phyloP scores from a whole-genome alignment of 2,888 invertebrate genomes.

The Argyresthia goedartella region DNA sequence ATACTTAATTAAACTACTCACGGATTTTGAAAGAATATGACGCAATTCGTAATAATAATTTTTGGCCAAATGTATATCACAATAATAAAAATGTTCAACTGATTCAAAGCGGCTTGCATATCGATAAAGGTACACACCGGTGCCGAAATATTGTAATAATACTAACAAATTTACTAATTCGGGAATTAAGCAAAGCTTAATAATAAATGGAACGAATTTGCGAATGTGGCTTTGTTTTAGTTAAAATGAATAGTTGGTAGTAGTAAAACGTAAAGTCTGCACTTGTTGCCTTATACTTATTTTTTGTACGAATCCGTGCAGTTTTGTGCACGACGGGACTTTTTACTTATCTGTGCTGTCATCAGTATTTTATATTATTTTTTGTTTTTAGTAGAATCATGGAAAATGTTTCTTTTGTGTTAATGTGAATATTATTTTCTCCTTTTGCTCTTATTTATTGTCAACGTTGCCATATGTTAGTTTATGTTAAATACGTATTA shows the following conservation, averaged over 20 bases:
- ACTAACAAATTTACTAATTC: conserved; percentile 63
- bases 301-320: conserved; percentile 45
- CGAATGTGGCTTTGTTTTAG: conserved; percentile 61
- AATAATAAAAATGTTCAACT: conserved; percentile 12
- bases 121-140: conserved; percentile 20
- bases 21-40: background rate
- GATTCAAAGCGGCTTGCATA: conserved; percentile 32
- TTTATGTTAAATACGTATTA: conserved; percentile 66
- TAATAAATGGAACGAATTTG: conserved; percentile 43
- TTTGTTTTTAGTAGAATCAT: conserved; percentile 1
- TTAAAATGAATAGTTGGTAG: conserved; percentile 50
- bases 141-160: conserved; percentile 39
- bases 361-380: conserved; percentile 23
- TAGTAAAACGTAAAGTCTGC: conserved; percentile 68
- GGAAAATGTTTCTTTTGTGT: conserved; percentile 14
- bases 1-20: background rate
- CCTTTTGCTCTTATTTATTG: conserved; percentile 60
- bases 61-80: conserved; percentile 19
- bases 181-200: conserved; percentile 65
- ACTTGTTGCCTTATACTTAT: conserved; percentile 67
- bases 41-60: conserved; percentile 17
- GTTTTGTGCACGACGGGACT: conserved; percentile 38
- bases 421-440: conserved; percentile 44
- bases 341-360: conserved; percentile 47
- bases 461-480: conserved; percentile 71